Percentiles rank a stretch among this genome's conserved stretches.
These are phyloP conservation scores for Macrophya annulata DNA, from an alignment of 2,888 invertebrate genomes.

Conservation along the genomic window DNA sequence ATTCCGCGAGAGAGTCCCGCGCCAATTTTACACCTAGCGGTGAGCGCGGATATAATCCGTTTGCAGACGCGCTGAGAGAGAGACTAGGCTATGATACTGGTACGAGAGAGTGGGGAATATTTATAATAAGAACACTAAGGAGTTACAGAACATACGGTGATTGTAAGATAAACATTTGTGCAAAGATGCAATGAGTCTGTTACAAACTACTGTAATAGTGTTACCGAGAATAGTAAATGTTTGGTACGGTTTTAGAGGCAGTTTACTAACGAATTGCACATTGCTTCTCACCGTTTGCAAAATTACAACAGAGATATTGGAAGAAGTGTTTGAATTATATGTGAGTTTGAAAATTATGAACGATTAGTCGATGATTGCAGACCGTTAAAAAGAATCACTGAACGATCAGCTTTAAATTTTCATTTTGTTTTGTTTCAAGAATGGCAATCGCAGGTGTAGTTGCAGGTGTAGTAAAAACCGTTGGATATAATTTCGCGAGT, in stretches of 20 bases:
- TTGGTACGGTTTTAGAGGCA: background rate
- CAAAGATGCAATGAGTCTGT: background rate
- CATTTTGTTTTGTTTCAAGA: background rate
- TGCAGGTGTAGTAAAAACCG: background rate
- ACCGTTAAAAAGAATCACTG: background rate
- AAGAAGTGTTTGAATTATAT: no score
- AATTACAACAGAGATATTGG: background rate
- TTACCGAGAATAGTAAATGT: background rate
- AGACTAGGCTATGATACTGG: background rate
- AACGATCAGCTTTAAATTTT: background rate
- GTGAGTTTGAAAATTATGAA: no score
- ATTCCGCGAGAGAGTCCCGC: background rate
- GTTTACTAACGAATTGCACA: background rate
- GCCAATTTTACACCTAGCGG: background rate
- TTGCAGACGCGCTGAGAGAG: background rate
- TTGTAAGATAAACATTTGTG: background rate
- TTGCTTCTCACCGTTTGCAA: background rate
- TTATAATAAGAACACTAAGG: background rate
- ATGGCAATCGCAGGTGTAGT: conserved; percentile 5
- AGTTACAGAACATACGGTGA: background rate
- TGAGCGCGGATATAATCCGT: background rate
- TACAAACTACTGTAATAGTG: background rate
- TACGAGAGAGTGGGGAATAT: background rate
- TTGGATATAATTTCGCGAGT: background rate
- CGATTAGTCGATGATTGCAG: no score